A percentile compares a stretch with the other conserved stretches of the same genome.
Conservation (phyloP, 2,888 invertebrate species). For the Aphidoletes aphidimyza region DNA sequence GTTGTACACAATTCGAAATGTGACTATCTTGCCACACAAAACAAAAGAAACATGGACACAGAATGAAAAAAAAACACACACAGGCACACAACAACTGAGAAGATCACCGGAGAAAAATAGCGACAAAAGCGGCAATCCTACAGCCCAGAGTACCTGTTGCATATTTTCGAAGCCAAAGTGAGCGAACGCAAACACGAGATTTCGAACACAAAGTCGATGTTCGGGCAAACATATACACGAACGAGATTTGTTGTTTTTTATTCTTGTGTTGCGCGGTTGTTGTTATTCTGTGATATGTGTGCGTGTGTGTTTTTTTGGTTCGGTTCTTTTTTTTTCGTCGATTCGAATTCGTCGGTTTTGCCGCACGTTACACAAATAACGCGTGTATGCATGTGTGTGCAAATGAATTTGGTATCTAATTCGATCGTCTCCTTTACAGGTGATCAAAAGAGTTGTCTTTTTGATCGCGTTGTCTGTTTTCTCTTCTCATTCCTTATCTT, state of each 20-base stretch:
- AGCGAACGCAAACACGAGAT: neutral
- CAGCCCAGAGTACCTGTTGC: slow-evolving; percentile 52
- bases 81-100: neutral
- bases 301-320: neutral
- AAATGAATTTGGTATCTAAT: slow-evolving; percentile 46
- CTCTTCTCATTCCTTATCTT: neutral
- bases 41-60: slow-evolving; percentile 24
- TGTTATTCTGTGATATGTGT: no score
- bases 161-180: neutral
- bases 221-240: neutral
- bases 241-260: slow-evolving; percentile 21
- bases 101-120: neutral
- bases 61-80: neutral
- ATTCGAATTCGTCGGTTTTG: neutral
- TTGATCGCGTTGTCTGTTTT: slow-evolving; percentile 1
- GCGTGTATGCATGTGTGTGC: slow-evolving; percentile 26
- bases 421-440: slow-evolving; percentile 24
- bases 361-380: neutral
- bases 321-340: neutral
- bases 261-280: no score
- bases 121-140: slow-evolving; percentile 8
- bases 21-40: neutral
- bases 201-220: neutral
- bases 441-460: slow-evolving; percentile 52
- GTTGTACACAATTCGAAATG: neutral